These are phyloP conservation scores for Machimus rusticus DNA, from an alignment of 2,888 invertebrate species.

Conservation along the genomic window DNA sequence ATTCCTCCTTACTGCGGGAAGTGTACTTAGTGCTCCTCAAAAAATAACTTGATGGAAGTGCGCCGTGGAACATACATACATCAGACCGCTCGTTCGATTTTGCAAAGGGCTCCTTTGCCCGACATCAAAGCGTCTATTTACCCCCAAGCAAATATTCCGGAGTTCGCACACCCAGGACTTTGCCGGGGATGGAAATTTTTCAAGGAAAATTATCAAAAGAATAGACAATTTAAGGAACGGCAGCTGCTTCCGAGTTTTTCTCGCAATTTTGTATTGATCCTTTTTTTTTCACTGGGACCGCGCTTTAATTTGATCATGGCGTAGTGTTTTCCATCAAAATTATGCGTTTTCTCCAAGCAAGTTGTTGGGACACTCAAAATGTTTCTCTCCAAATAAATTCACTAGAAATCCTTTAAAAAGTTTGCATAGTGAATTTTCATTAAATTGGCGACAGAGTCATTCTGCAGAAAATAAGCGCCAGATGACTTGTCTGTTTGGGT, in stretches of 20 bases:
- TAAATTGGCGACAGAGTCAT: background rate
- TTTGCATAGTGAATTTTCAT: background rate
- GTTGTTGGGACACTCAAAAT: background rate
- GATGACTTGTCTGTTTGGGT: background rate
- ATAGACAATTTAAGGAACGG: background rate
- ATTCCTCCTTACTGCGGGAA: background rate
- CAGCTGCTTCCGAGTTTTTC: background rate
- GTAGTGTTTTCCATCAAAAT: background rate
- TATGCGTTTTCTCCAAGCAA: background rate
- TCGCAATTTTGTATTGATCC: background rate
- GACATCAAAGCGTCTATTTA: background rate
- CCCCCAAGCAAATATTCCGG: background rate
- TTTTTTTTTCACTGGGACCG: background rate
- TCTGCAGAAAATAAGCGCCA: background rate
- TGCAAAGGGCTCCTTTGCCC: background rate
- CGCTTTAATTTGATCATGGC: background rate
- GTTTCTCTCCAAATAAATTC: background rate
- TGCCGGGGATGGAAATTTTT: background rate
- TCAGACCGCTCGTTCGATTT: background rate
- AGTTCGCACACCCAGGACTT: background rate
- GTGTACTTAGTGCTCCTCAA: background rate
- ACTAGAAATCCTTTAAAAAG: background rate
- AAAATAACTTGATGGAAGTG: background rate
- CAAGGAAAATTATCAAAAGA: background rate
- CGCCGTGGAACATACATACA: background rate